These are phyloP conservation scores for Odontomachus brunneus DNA, from an alignment of 1,140 invertebrate species.

Conservation along the genomic window DNA sequence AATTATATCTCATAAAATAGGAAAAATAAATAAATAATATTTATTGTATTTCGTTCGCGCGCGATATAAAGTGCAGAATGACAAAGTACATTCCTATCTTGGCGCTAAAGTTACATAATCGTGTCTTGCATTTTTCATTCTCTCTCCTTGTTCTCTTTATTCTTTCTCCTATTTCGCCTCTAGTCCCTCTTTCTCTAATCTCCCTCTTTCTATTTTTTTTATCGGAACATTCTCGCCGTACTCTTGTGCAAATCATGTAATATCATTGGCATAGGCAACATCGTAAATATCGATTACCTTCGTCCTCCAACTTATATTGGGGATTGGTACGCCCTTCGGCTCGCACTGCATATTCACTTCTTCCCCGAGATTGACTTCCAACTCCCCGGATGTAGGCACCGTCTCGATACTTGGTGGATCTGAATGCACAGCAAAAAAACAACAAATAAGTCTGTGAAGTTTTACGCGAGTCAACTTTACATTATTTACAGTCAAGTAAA, in stretches of 20 bases:
- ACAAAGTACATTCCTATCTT: too few relatives aligned
- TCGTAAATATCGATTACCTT: constrained; percentile 85
- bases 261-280: constrained; percentile 19
- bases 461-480: background rate
- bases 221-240: background rate
- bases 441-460: background rate
- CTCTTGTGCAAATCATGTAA: constrained; percentile 18
- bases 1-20: too few relatives aligned
- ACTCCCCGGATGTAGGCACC: constrained; percentile 88
- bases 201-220: background rate
- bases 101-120: too few relatives aligned
- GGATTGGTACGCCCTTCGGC: constrained; percentile 88
- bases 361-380: constrained; percentile 90
- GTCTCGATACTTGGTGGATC: constrained; percentile 89
- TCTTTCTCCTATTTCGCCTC: background rate
- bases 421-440: constrained; percentile 77
- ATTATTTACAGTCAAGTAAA: background rate
- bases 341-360: constrained; percentile 90
- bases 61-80: too few relatives aligned
- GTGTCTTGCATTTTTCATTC: background rate
- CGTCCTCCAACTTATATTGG: constrained; percentile 89
- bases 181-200: too few relatives aligned
- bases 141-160: background rate
- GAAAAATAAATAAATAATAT: too few relatives aligned
- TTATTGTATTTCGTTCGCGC: too few relatives aligned